Evolutionary conservation across 92 coral and sea anemone species (phyloP), one percentile per base, ranked within the genome.

Genomic region (Galaxea fascicularis): DNA sequence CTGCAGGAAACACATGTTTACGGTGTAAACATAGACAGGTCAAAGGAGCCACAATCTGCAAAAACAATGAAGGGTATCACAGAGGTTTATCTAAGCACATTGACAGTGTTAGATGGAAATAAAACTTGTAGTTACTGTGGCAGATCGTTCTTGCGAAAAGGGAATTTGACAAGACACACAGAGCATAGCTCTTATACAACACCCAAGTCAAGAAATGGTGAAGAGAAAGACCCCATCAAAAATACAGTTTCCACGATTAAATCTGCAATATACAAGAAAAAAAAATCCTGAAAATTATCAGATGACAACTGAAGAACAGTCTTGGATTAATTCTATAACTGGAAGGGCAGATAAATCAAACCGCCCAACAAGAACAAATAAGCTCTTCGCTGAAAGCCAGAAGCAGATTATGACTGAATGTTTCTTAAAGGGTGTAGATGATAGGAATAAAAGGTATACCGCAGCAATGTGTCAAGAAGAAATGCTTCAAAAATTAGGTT

Each of bases 1-100:
- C 80, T 88, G 0, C 66, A 65, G 57, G 91, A 88, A 5, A 76
- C 88, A 12, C 80, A 76, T 77, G 88, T 83, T 6, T 83, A 88
- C 65, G 81, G 49, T 49, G 47, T 88, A 10, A 20, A 20, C 29
- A 88, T 88, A 49, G 79, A 82, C 46, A 74, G 91, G 18, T 29
- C 60, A 5, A 76, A 76, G 24, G 85, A 88, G 66, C 79, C 76
- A 12, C 13, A 41, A 14, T 27, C 87, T 17, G 91, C 91, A 4
- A 88, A 82, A 30, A 77, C 88, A n/a, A 51, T 71, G 72, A 53
- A 79, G 21, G 91, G 91, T 12, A 82, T 88, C 18, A 76, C 91
- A 29, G 62, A 82, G 3, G 67, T 66, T 11, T 82, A 22, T n/a
- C 11, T 3, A 70, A 28, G 47, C 22, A 26, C 76, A 72, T 65